These are phyloP conservation scores for Isurus oxyrinchus DNA, from an alignment of 2,113 vertebrate species.

Conservation along the genomic window DNA sequence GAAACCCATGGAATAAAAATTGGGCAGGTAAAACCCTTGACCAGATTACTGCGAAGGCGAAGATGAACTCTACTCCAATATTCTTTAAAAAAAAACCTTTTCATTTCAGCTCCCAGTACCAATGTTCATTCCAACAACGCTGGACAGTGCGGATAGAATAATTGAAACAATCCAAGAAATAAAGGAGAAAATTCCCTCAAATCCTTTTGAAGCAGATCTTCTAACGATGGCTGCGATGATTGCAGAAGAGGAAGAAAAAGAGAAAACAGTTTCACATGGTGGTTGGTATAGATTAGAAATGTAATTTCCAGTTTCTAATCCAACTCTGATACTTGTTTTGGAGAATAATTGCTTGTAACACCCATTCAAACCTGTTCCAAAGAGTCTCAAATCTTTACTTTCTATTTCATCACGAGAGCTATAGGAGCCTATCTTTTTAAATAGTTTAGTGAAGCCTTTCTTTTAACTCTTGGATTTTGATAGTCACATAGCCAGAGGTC, in stretches of 20 bases:
- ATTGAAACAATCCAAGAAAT: slow-evolving; percentile 77
- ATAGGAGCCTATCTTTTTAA: background rate
- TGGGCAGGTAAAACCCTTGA: background rate
- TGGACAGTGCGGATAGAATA: slow-evolving; percentile 70
- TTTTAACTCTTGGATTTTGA: background rate
- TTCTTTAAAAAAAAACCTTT: background rate
- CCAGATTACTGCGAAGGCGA: background rate
- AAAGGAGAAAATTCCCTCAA: slow-evolving; percentile 77
- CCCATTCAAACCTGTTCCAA: background rate
- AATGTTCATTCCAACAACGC: slow-evolving; percentile 76
- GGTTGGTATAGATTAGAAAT: slow-evolving; percentile 53
- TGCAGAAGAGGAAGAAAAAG: slow-evolving; percentile 75
- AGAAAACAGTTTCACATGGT: slow-evolving; percentile 65
- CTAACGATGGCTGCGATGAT: slow-evolving; percentile 98
- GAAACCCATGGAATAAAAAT: background rate
- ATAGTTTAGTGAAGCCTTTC: background rate
- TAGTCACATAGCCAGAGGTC: background rate
- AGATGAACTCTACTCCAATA: background rate
- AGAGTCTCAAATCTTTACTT: background rate
- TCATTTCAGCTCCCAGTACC: slow-evolving; percentile 78
- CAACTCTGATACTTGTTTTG: background rate
- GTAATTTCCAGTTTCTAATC: background rate
- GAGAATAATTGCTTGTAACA: background rate
- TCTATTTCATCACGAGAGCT: background rate
- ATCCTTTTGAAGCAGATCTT: slow-evolving; percentile 85